Evolutionary conservation across 2,797 vertebrate genomes (phyloP).

Genomic region (Paramormyrops hopkinsi): DNA sequence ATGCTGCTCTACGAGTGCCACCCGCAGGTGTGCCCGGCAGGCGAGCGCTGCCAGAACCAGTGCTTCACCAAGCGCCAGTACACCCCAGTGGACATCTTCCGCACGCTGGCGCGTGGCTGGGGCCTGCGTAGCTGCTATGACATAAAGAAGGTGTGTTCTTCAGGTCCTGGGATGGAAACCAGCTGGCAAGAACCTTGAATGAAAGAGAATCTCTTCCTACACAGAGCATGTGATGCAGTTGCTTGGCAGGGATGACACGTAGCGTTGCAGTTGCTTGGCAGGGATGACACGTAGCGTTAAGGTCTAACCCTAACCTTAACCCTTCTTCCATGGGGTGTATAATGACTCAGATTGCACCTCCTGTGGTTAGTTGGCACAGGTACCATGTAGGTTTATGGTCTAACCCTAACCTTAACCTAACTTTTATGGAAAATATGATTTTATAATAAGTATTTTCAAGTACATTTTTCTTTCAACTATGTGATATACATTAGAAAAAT

Average conservation of each 20-base stretch:
- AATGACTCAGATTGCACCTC: background rate
- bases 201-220: background rate
- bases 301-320: background rate
- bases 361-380: background rate
- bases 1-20: slow-evolving; percentile 98
- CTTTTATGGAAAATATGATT: background rate
- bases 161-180: background rate
- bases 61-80: slow-evolving; percentile 91
- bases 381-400: background rate
- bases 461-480: background rate
- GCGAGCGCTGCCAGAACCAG: slow-evolving; percentile 86
- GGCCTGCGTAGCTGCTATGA: slow-evolving; percentile 84
- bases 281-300: background rate
- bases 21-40: slow-evolving; percentile 83
- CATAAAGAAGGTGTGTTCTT: slow-evolving; percentile 81
- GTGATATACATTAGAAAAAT: background rate
- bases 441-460: background rate
- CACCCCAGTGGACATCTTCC: slow-evolving; percentile 90
- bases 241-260: background rate
- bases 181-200: background rate
- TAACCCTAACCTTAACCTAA: background rate
- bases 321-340: background rate
- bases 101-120: slow-evolving; percentile 88
- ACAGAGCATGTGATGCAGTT: background rate
- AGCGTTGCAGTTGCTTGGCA: background rate